A percentile compares a stretch with the other conserved stretches of the same genome.
Conservation (phyloP, 2,113 vertebrate genomes). For the Anolis sagrei region DNA sequence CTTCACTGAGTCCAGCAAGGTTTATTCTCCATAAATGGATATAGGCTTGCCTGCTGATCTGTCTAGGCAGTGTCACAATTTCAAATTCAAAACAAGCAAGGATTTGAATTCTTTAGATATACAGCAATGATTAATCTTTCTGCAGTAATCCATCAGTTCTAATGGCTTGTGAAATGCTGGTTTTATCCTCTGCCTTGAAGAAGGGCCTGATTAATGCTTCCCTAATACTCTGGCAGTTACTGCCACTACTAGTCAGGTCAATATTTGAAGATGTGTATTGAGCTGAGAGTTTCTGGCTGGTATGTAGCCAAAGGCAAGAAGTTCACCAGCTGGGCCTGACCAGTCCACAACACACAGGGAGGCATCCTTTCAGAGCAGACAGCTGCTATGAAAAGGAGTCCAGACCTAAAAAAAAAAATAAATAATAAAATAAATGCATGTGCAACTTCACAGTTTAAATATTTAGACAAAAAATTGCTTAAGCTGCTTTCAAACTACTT, state of each 20-base stretch:
- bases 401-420: neutral
- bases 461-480: neutral
- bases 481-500: neutral
- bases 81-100: neutral
- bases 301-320: conserved; percentile 29
- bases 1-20: neutral
- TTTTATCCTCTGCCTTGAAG: neutral
- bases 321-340: conserved; percentile 53
- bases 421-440: no score
- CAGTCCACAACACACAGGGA: neutral
- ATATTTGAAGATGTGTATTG: neutral
- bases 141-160: neutral
- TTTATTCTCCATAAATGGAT: neutral
- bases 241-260: conserved; percentile 20
- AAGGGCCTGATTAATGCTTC: neutral
- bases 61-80: neutral
- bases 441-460: neutral
- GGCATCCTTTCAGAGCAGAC: conserved; percentile 13
- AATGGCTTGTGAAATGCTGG: neutral
- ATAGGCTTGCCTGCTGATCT: neutral
- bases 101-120: neutral
- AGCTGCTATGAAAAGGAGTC: neutral
- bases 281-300: conserved; percentile 26
- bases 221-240: neutral
- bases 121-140: neutral